Evolutionary conservation across 64 coral and sea anemone genomes (phyloP), one percentile per base, ranked within the genome.

Genomic region (Cladopsammia gracilis): DNA sequence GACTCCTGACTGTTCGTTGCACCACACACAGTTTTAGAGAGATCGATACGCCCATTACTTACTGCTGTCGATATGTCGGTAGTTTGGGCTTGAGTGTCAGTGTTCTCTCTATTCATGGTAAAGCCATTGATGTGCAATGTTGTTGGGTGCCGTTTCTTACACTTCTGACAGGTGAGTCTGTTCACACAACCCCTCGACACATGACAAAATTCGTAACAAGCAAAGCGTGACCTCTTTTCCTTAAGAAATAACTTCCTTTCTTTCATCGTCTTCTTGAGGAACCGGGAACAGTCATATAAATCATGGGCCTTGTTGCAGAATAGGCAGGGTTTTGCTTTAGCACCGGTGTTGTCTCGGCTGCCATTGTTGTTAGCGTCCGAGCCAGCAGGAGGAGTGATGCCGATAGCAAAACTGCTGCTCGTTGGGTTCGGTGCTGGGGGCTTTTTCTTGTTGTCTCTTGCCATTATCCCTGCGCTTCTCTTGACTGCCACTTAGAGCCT

Each of bases 281-380:
- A 92, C 11, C 58, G 5, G 7, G 11, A 19, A 84, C 89, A 92
- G 73, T 83, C 89, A 42, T 92, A 66, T 59, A 92, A 16, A 57
- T 92, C 89, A 84, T 84, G 89, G 18, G 42, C 34, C 67, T 92
- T 59, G 3, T 92, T 60, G 25, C 89, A 92, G 18, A 26, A 84
- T 44, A 42, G 50, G 53, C 89, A 92, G 8, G 12, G 4, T 51
- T 86, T 66, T 26, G 43, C 50, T 53, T 53, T 53, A 53, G 51
- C 51, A 53, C 51, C 51, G 12, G 12, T 68, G 69, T 58, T 54
- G 19, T 88, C 13, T 88, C 52, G 42, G n/a, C 20, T 47, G 7
- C 7, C 20, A 56, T 53, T n/a, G 10, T 53, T 19, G 78, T 7
- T 10, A 82, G 54, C 78, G 7, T 82, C 58, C 22, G 15, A 42